These are phyloP conservation scores for Carassius auratus DNA, from an alignment of 2,113 vertebrate species.

Conservation along the genomic window DNA sequence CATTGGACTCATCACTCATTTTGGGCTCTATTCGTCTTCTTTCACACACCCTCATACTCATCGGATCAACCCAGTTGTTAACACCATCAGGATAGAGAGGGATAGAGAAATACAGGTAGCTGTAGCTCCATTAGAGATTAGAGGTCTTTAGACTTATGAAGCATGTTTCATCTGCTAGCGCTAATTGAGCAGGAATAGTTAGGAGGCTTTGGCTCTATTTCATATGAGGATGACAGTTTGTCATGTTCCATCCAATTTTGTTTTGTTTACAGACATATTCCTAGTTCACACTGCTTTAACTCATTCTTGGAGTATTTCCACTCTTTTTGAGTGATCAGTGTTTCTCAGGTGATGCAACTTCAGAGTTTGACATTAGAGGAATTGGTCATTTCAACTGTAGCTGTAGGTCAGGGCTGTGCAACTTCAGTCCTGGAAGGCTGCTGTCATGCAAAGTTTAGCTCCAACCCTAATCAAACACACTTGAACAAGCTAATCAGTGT, in stretches of 20 bases:
- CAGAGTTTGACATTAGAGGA: conserved; percentile 8
- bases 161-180: not conserved
- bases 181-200: not conserved
- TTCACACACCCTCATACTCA: conserved; percentile 25
- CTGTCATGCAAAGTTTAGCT: no score
- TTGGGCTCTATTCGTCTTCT: conserved; percentile 34
- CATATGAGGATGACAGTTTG: not conserved
- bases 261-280: not conserved
- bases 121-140: not conserved
- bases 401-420: no score
- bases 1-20: conserved; percentile 5
- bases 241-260: not conserved
- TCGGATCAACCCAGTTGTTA: conserved; percentile 55
- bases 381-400: conserved; percentile 27
- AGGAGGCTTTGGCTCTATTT: not conserved
- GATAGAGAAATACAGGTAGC: not conserved
- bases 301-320: not conserved
- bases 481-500: no score
- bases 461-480: no score
- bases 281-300: not conserved
- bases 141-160: not conserved
- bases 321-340: not conserved
- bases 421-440: no score
- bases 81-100: not conserved
- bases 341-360: not conserved